Evolutionary conservation across 2,113 vertebrate species (phyloP).

Genomic region (Pygoscelis antarcticus): DNA sequence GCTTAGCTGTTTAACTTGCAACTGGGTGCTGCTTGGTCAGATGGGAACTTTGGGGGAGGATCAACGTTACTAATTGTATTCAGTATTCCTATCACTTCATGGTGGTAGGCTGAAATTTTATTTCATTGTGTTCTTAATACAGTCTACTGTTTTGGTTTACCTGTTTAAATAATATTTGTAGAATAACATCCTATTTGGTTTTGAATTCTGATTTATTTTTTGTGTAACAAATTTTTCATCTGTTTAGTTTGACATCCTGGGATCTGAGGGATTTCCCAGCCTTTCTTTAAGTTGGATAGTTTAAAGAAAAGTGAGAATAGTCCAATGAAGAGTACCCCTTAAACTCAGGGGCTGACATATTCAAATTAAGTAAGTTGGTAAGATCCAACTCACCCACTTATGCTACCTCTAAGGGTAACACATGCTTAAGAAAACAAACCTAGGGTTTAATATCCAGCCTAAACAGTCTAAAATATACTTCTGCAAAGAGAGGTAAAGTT

Average conservation of each 20-base stretch:
- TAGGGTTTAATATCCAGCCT: neutral
- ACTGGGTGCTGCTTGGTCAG: neutral
- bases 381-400: neutral
- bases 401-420: neutral
- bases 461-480: neutral
- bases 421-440: neutral
- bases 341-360: neutral
- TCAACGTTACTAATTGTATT: neutral
- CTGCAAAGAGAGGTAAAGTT: neutral
- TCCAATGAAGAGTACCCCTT: neutral
- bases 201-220: neutral
- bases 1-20: neutral
- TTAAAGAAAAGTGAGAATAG: neutral
- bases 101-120: neutral
- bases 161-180: neutral
- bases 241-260: neutral
- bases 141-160: neutral
- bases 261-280: neutral
- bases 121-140: neutral
- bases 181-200: neutral
- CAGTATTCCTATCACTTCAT: neutral
- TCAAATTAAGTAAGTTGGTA: neutral
- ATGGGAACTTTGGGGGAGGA: neutral
- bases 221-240: neutral
- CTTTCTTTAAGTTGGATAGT: neutral